Percentiles rank a stretch among this genome's conserved stretches.
These are phyloP conservation scores for Cherax destructor DNA, from an alignment of 1,140 invertebrate species.

Conservation along the genomic window DNA sequence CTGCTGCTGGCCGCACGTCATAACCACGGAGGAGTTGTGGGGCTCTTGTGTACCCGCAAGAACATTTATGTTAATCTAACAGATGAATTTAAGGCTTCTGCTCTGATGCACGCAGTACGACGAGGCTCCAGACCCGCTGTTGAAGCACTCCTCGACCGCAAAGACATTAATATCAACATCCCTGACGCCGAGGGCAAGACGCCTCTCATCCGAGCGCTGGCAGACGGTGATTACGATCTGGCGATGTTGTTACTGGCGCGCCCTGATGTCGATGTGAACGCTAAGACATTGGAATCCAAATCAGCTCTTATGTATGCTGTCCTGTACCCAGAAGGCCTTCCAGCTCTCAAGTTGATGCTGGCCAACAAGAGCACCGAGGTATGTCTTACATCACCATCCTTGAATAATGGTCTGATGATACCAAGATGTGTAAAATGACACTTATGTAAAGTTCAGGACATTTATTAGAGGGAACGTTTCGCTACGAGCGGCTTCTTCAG, in stretches of 20 bases:
- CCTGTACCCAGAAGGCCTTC: conserved; percentile 67
- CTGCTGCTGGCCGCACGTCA: conserved; percentile 63
- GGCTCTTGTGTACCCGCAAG: conserved; percentile 52
- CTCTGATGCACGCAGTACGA: conserved; percentile 56
- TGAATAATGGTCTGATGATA: too few relatives aligned
- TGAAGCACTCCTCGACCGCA: conserved; percentile 61
- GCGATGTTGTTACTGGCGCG: conserved; percentile 71
- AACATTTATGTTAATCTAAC: conserved; percentile 61
- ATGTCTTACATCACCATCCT: background rate
- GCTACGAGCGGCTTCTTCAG: too few relatives aligned
- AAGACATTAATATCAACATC: conserved; percentile 68
- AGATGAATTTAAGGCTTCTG: conserved; percentile 60
- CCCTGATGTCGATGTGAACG: conserved; percentile 63
- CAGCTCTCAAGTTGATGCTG: conserved; percentile 69
- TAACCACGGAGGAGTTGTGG: conserved; percentile 47
- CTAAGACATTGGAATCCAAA: conserved; percentile 59
- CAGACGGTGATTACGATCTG: conserved; percentile 59
- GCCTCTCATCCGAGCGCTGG: conserved; percentile 64
- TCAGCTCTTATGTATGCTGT: conserved; percentile 71
- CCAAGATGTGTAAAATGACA: too few relatives aligned
- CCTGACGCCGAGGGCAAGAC: conserved; percentile 70
- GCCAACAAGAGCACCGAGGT: conserved; percentile 62
- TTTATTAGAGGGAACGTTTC: too few relatives aligned
- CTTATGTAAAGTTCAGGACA: too few relatives aligned
- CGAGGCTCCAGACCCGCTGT: conserved; percentile 42